Percentiles rank a stretch among this genome's conserved stretches.
phyloP scores from a whole-genome alignment of 2,113 vertebrate species.

The Thamnophis sirtalis region DNA sequence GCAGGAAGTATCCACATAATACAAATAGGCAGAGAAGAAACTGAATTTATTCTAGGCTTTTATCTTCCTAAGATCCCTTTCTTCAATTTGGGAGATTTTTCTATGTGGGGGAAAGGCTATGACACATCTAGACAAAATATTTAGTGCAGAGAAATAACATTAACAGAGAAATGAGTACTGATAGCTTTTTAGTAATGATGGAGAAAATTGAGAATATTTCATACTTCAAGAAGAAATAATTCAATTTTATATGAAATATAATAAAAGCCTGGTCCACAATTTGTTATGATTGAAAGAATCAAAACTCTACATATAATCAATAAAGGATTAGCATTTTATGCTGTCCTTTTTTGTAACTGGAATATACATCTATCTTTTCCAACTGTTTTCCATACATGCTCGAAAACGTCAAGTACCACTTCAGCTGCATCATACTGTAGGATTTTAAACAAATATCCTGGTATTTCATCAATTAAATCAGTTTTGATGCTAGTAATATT shows the following conservation, averaged over 20 bases:
- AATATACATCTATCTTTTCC: neutral
- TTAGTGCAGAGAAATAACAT: neutral
- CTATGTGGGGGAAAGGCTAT: neutral
- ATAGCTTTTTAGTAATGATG: neutral
- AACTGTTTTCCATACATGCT: neutral
- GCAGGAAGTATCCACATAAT: neutral
- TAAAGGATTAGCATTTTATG: neutral
- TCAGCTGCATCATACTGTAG: neutral
- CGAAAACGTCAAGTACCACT: neutral
- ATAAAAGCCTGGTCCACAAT: neutral
- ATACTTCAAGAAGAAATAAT: neutral
- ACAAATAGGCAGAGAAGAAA: neutral
- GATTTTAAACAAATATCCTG: neutral
- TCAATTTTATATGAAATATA: neutral
- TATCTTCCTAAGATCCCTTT: neutral
- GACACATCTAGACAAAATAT: neutral
- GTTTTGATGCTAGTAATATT: neutral
- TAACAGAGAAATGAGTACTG: neutral
- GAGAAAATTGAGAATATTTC: neutral
- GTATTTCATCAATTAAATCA: neutral
- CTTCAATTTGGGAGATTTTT: neutral
- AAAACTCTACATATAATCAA: neutral
- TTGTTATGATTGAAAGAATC: neutral
- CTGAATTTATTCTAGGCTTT: neutral
- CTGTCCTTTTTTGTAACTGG: neutral